A percentile compares a stretch with the other conserved stretches of the same genome.
Evolutionary conservation across 2,888 invertebrate species (phyloP).

Genomic region (Drosophila pegasa): DNA sequence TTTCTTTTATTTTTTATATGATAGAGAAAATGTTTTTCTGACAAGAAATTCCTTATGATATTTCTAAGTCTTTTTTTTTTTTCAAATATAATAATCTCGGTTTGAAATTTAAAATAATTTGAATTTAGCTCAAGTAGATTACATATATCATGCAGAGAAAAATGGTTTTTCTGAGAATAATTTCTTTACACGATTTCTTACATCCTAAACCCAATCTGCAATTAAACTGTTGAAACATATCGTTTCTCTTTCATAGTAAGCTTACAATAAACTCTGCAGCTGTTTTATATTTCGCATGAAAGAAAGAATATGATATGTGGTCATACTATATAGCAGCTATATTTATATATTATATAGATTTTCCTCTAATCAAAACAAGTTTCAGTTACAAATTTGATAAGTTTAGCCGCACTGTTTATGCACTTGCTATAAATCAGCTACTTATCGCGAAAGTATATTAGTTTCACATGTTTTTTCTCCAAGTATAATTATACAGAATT

Average conservation of each 20-base stretch:
- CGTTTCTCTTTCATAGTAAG: not conserved
- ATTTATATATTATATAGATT: not conserved
- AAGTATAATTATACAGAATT: not conserved
- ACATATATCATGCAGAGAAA: no score
- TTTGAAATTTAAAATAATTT: not conserved
- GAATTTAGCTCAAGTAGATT: not conserved
- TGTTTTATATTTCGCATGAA: not conserved
- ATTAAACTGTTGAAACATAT: not conserved
- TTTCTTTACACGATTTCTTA: not conserved
- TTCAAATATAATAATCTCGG: no score
- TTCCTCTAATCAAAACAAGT: not conserved
- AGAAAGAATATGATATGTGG: not conserved
- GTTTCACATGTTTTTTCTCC: not conserved
- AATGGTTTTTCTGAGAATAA: no score
- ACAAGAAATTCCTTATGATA: no score
- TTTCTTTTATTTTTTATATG: no score
- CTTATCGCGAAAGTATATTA: not conserved
- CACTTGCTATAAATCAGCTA: not conserved
- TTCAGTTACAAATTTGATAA: constrained; percentile 5
- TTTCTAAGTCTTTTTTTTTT: no score
- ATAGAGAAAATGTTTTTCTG: no score
- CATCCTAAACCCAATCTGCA: not conserved
- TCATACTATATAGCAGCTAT: not conserved
- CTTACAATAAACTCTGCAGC: not conserved
- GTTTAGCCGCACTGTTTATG: not conserved